Evolutionary conservation across 1,140 invertebrate species (phyloP).

Genomic region (Planococcus citri): DNA sequence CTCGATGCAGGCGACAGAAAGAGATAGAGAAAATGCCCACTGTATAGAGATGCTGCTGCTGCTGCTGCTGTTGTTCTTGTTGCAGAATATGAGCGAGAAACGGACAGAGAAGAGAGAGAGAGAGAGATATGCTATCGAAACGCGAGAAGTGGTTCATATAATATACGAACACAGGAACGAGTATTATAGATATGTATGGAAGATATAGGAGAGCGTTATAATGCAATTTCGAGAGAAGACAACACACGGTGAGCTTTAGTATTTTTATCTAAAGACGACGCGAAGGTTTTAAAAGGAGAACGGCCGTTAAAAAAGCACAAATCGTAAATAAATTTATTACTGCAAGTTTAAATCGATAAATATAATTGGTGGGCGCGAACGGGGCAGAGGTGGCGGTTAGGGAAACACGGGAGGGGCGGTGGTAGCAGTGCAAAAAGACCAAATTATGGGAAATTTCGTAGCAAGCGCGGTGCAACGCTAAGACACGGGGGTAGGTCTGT

Average conservation of each 20-base stretch:
- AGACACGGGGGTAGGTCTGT: neutral
- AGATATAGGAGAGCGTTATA: neutral
- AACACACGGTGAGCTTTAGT: neutral
- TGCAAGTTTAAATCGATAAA: constrained; percentile 11
- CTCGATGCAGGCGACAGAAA: too few species aligned
- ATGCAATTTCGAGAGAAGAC: neutral
- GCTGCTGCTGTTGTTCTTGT: too few species aligned
- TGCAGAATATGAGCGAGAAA: too few species aligned
- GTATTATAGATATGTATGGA: too few species aligned
- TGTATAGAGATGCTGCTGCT: too few species aligned
- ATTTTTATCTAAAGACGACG: neutral
- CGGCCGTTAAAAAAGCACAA: neutral
- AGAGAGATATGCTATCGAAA: too few species aligned
- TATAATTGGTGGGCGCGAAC: constrained; percentile 1
- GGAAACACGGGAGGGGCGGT: too few species aligned
- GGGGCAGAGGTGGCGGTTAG: too few species aligned
- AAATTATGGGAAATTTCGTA: constrained; percentile 11
- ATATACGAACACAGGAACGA: too few species aligned
- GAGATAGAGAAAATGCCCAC: too few species aligned
- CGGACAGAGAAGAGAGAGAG: too few species aligned
- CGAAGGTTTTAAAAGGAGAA: neutral
- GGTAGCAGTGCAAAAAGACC: neutral
- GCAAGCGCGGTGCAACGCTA: constrained; percentile 19
- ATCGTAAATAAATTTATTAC: constrained; percentile 8
- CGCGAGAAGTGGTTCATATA: too few species aligned